Percentiles rank a stretch among this genome's conserved stretches.
Conservation (phyloP, 1,140 invertebrate genomes). For the Nomia melanderi region DNA sequence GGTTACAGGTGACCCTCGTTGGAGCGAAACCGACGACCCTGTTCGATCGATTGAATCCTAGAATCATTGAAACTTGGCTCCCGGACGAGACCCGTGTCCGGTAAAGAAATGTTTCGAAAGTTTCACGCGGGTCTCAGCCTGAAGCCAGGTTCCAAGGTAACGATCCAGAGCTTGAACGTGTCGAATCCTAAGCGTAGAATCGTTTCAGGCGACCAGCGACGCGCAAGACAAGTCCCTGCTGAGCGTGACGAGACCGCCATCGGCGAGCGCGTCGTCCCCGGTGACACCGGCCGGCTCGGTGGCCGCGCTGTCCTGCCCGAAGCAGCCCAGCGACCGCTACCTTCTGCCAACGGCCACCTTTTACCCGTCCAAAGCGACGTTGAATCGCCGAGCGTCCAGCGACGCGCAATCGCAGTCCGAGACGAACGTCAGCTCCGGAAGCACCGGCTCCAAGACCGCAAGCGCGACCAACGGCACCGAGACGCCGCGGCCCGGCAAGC, state of each 20-base stretch:
- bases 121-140: too few species aligned
- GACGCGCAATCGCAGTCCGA: slow-evolving; percentile 56
- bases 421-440: slow-evolving; percentile 33
- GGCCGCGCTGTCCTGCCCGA: slow-evolving; percentile 30
- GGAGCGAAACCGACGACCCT: too few species aligned
- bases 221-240: slow-evolving; percentile 65
- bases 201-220: slow-evolving; percentile 42
- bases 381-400: slow-evolving; percentile 55
- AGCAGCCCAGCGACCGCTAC: slow-evolving; percentile 50
- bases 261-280: slow-evolving; percentile 58
- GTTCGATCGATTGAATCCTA: too few species aligned
- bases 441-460: slow-evolving; percentile 25
- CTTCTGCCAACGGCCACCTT: slow-evolving; percentile 62
- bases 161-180: too few species aligned
- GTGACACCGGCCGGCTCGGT: slow-evolving; percentile 40
- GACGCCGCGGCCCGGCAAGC: slow-evolving; percentile 31
- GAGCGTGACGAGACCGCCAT: slow-evolving; percentile 60
- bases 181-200: too few species aligned
- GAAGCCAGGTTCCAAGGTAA: too few species aligned
- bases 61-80: too few species aligned
- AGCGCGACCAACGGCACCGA: slow-evolving; percentile 42
- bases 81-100: too few species aligned
- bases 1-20: slow-evolving; percentile 34
- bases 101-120: too few species aligned
- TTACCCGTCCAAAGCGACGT: slow-evolving; percentile 69